Percentiles rank a stretch among this genome's conserved stretches.
phyloP scores from a whole-genome alignment of 2,113 vertebrate species.

The Malaclemys terrapin region DNA sequence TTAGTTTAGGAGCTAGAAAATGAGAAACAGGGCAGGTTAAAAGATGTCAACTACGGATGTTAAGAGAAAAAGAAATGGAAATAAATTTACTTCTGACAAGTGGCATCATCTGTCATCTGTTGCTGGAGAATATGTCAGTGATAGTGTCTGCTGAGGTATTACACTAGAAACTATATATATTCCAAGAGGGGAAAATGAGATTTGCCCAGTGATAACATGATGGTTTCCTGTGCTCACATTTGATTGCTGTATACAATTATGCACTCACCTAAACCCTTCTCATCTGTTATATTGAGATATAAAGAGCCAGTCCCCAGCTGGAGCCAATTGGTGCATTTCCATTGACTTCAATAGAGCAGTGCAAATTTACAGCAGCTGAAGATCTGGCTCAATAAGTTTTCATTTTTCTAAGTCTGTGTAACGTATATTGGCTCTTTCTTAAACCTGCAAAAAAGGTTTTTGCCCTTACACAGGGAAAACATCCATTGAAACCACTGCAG shows the following conservation, averaged over 20 bases:
- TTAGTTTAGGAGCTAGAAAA: conserved; percentile 12
- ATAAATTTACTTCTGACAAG: rapidly evolving
- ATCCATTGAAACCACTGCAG: not conserved
- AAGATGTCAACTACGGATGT: not conserved
- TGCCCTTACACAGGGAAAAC: not conserved
- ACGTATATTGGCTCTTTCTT: not conserved
- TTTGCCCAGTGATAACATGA: rapidly evolving
- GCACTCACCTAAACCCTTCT: not conserved
- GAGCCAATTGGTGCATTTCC: not conserved
- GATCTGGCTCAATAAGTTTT: not conserved
- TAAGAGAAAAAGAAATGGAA: not conserved
- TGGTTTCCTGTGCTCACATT: not conserved
- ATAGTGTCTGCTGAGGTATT: not conserved
- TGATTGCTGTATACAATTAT: not conserved
- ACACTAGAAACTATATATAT: not conserved
- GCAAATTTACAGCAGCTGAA: rapidly evolving
- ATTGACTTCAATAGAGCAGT: not conserved
- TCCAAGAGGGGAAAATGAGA: not conserved
- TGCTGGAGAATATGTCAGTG: rapidly evolving
- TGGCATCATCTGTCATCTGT: rapidly evolving
- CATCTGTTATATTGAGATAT: rapidly evolving
- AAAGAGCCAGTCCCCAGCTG: not conserved
- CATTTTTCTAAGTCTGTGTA: not conserved
- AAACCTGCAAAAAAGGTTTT: not conserved
- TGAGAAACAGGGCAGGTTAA: not conserved